phyloP scores from a whole-genome alignment of 2,113 vertebrate species.

The Felis catus region F.catus_Fca126_mat1.0 CM031413.1:4874001-4874500 shows the following conservation, averaged over 20 bases:
- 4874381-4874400: not conserved
- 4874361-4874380: rapidly evolving
- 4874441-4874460: not conserved
- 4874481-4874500: not conserved
- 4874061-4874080: constrained; percentile 71
- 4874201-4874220: not conserved
- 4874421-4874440: not conserved
- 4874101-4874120: rapidly evolving
- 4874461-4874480: too few relatives aligned
- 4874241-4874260: constrained; percentile 62
- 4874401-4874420: not conserved
- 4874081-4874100: not conserved
- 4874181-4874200: constrained; percentile 81
- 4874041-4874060: constrained; percentile 54
- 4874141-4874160: constrained; percentile 70
- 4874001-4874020: constrained; percentile 75
- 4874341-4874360: not conserved
- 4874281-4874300: too few relatives aligned
- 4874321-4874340: not conserved
- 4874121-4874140: rapidly evolving
- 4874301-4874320: not conserved
- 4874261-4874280: not conserved
- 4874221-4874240: constrained; percentile 77
- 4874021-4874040: constrained; percentile 81
- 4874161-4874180: constrained; percentile 81